Percentiles rank a stretch among this genome's conserved stretches.
Evolutionary conservation across 2,888 invertebrate genomes (phyloP).

Genomic region (Ferrisia virgata): DNA sequence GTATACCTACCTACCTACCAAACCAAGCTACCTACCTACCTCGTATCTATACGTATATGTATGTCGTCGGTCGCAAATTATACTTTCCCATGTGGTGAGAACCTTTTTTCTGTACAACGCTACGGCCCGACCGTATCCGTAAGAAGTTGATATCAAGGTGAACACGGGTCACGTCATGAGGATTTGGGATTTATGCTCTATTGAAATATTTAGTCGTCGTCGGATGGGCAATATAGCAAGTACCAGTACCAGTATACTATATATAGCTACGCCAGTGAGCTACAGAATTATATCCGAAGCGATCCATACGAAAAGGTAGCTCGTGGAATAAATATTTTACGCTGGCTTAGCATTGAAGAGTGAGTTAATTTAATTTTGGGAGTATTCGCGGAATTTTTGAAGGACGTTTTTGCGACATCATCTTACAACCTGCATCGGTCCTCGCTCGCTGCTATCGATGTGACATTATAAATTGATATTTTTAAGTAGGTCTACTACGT

Average conservation of each 20-base stretch:
- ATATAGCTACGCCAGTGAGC: not conserved
- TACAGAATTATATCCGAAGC: not conserved
- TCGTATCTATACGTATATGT: too few species aligned
- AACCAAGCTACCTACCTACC: too few species aligned
- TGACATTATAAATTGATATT: too few species aligned
- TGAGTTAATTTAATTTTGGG: not conserved
- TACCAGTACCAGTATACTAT: not conserved
- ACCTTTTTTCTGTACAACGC: not conserved
- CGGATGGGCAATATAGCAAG: not conserved
- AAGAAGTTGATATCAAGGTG: slow-evolving; percentile 1
- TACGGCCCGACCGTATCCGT: not conserved
- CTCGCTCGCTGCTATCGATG: too few species aligned
- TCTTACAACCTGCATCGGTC: too few species aligned
- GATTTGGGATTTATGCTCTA: slow-evolving; percentile 19
- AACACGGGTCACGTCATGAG: not conserved
- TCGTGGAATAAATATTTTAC: not conserved
- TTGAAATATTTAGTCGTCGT: slow-evolving; percentile 13
- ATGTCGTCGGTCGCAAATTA: not conserved
- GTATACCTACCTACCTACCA: too few species aligned
- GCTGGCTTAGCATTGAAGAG: not conserved
- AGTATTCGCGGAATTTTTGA: slow-evolving; percentile 6
- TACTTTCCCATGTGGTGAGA: not conserved
- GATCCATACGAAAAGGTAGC: not conserved
- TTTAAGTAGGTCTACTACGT: too few species aligned
- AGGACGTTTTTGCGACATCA: not conserved